Conservation (phyloP, 1,140 invertebrate species). For the Rhynchophorus ferrugineus region DNA sequence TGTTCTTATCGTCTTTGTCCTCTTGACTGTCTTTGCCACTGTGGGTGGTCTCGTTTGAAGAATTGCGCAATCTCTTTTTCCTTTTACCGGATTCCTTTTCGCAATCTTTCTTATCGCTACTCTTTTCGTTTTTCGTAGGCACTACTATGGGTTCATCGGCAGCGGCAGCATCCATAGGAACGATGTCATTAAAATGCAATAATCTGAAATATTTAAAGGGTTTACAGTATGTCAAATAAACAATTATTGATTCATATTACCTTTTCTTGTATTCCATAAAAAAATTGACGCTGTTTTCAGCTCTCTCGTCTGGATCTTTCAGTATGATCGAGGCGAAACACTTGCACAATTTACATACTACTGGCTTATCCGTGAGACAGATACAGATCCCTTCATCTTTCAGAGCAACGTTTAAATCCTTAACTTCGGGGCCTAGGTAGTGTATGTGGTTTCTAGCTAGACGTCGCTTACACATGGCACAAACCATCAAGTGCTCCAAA, state of each 20-base stretch:
- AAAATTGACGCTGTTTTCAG: constrained; percentile 53
- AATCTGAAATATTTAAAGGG: constrained; percentile 44
- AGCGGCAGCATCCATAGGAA: constrained; percentile 55
- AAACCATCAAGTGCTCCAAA: constrained; percentile 63
- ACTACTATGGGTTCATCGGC: constrained; percentile 43
- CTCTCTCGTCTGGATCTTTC: constrained; percentile 47
- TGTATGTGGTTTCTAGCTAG: constrained; percentile 65
- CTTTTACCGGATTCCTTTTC: constrained; percentile 43
- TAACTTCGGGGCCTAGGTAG: constrained; percentile 51
- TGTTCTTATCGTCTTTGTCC: constrained; percentile 2
- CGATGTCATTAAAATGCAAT: constrained; percentile 61
- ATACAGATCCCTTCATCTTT: constrained; percentile 56
- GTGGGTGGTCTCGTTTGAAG: constrained; percentile 12
- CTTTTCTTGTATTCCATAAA: constrained; percentile 57
- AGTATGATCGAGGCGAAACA: constrained; percentile 64
- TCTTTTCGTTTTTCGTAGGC: constrained; percentile 40
- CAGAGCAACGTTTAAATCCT: constrained; percentile 59
- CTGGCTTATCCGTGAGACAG: constrained; percentile 49
- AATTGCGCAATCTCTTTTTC: constrained; percentile 24
- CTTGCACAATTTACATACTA: constrained; percentile 72
- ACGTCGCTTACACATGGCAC: constrained; percentile 64
- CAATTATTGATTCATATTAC: constrained; percentile 21
- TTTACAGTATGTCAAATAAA: constrained; percentile 4
- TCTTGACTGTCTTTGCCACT: constrained; percentile 25
- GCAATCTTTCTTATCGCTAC: constrained; percentile 37